Percentiles rank a stretch among this genome's conserved stretches.
phyloP scores from a whole-genome alignment of 2,797 vertebrate species.

The Xyrichtys novacula region DNA sequence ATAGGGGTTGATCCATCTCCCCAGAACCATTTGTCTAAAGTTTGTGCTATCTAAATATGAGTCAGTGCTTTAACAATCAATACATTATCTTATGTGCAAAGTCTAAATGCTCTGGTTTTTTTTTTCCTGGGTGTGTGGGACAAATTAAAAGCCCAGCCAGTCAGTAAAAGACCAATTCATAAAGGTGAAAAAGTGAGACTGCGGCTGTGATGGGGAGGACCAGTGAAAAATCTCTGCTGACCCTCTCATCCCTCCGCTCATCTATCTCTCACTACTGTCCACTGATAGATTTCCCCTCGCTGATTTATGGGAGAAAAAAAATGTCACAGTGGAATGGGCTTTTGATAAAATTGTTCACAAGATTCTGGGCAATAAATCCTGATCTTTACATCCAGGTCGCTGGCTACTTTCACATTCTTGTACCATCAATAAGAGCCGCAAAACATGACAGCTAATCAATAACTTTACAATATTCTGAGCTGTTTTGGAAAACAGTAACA shows the following conservation, averaged over 20 bases:
- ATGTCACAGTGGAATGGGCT: slow-evolving; percentile 99
- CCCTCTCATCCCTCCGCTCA: slow-evolving; percentile 95
- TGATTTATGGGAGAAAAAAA: slow-evolving; percentile 99
- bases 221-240: slow-evolving; percentile 95
- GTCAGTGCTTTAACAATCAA: slow-evolving; percentile 84
- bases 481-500: slow-evolving; percentile 89
- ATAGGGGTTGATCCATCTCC: slow-evolving; percentile 62
- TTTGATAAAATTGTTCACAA: slow-evolving; percentile 99
- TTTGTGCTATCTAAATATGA: slow-evolving; percentile 77
- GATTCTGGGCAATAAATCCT: slow-evolving; percentile 99
- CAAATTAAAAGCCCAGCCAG: slow-evolving; percentile 90
- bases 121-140: slow-evolving; percentile 83
- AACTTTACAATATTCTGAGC: slow-evolving; percentile 90
- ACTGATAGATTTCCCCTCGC: slow-evolving; percentile 94
- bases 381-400: slow-evolving; percentile 97
- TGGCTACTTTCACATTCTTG: slow-evolving; percentile 97
- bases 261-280: slow-evolving; percentile 99
- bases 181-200: slow-evolving; percentile 92
- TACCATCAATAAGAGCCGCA: slow-evolving; percentile 95
- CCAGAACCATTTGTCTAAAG: slow-evolving; percentile 78
- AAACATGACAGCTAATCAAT: slow-evolving; percentile 95
- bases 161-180: slow-evolving; percentile 94
- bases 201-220: slow-evolving; percentile 90
- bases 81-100: slow-evolving; percentile 86
- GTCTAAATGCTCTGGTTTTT: slow-evolving; percentile 77